Percentiles rank a stretch among this genome's conserved stretches.
phyloP scores from a whole-genome alignment of 2,797 vertebrate genomes.

The Chrosomus eos region DNA sequence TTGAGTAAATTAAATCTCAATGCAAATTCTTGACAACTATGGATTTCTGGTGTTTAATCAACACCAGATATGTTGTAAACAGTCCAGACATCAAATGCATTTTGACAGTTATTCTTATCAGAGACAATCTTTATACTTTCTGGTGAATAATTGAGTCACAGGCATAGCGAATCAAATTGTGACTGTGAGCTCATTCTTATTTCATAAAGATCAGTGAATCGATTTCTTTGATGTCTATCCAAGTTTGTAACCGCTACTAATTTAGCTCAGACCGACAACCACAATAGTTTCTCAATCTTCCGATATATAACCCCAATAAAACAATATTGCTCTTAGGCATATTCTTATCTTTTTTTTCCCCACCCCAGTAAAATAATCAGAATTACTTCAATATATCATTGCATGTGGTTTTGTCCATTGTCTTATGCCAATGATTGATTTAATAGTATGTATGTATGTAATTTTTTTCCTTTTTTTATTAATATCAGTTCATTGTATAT shows the following conservation, averaged over 20 bases:
- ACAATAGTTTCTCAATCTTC: constrained; percentile 27
- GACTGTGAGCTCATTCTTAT: constrained; percentile 33
- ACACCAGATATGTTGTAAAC: constrained; percentile 26
- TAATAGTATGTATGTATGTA: not conserved
- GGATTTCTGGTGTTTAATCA: not conserved
- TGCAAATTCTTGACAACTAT: not conserved
- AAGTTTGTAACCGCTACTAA: constrained; percentile 38
- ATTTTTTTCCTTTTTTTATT: not conserved
- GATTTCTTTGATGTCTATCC: constrained; percentile 38
- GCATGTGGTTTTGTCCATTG: not conserved
- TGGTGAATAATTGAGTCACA: constrained; percentile 23
- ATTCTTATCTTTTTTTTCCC: not conserved
- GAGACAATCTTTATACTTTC: constrained; percentile 20
- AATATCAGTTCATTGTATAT: not conserved
- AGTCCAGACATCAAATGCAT: constrained; percentile 4
- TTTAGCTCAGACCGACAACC: constrained; percentile 29
- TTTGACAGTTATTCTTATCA: constrained; percentile 12
- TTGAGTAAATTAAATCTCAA: not conserved
- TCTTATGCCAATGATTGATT: not conserved
- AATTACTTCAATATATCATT: not conserved
- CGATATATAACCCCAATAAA: not conserved
- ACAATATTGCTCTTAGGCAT: not conserved
- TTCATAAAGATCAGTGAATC: constrained; percentile 35
- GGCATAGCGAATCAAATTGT: constrained; percentile 13
- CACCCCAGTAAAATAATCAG: not conserved